Evolutionary conservation across 2,797 vertebrate species (phyloP), one percentile per base, ranked within the genome.

Genomic region (Rhodeus uyekii): DNA sequence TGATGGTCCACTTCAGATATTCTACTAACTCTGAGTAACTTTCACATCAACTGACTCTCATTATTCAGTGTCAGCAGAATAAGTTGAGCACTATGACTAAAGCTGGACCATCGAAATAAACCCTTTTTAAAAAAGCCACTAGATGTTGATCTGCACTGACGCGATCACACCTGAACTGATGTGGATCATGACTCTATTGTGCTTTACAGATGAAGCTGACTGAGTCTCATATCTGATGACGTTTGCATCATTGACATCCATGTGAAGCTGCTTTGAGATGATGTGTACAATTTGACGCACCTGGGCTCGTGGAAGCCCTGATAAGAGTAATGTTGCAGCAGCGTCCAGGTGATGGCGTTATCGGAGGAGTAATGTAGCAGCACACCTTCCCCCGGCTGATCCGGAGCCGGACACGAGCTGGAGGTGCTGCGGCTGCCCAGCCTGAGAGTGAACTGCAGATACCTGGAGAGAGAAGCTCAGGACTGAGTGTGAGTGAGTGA

Each of bases 271-370:
- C 1, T 1, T n/a, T 4, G 50, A 53, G 22, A 0, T 8, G 4
- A 0, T 48, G 42, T 48, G 68, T 22, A 19, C 10, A 36, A 18
- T 6, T 24, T 12, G 8, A 55, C 34, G 55, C 86, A 99, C 98
- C 98, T 96, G 89, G 98, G 98, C 88, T 99, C 98, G 0, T 99
- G 98, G 91, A 98, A 99, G 85, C 95, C 97, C 89, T 98, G 95
- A 82, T 98, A 98, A 18, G 96, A 95, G 58, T 97, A 99, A 90
- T 99, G 98, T 53, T 98, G 96, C 90, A 99, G 90, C 4, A 99
- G 93, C n/a, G 96, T 98, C 98, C 98, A 99, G 71, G 97, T 99
- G 84, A 99, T 98, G 32, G 97, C 97, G 0, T 99, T 99, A 91
- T 99, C 97, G 0, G 97, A 96, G 10, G 98, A 98, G 91, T 96